A percentile compares a stretch with the other conserved stretches of the same genome.
phyloP scores from a whole-genome alignment of 2,113 vertebrate species.

The Macrotus californicus region DNA sequence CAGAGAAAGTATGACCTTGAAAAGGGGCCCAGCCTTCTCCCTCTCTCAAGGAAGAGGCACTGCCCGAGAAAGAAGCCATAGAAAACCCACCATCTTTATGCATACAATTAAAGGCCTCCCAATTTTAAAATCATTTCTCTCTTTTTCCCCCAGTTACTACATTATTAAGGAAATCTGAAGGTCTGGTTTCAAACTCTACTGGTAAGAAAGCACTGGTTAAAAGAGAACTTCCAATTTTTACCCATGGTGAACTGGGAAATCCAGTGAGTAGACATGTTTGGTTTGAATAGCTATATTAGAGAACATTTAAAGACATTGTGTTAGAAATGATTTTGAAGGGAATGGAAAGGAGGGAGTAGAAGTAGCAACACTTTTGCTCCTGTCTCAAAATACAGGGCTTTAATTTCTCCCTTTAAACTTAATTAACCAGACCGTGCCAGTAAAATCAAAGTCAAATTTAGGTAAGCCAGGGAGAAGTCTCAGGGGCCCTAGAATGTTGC shows the following conservation, averaged over 20 bases:
- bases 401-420: constrained; percentile 62
- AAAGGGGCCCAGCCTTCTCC: neutral
- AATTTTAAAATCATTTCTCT: constrained; percentile 35
- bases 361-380: constrained; percentile 31
- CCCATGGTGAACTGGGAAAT: constrained; percentile 40
- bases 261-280: constrained; percentile 32
- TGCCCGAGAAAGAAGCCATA: constrained; percentile 3
- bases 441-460: constrained; percentile 59
- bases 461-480: constrained; percentile 33
- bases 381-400: constrained; percentile 46
- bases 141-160: neutral
- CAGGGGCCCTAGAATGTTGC: constrained; percentile 36
- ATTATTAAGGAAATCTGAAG: constrained; percentile 39
- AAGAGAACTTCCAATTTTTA: constrained; percentile 43
- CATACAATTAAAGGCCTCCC: constrained; percentile 10
- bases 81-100: constrained; percentile 20
- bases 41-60: neutral
- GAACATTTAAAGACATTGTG: neutral
- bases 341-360: neutral
- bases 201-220: constrained; percentile 38
- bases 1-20: constrained; percentile 59
- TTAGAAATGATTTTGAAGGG: neutral
- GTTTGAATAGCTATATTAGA: constrained; percentile 43
- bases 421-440: constrained; percentile 57
- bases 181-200: constrained; percentile 38